Percentiles rank a stretch among this genome's conserved stretches.
phyloP scores from a whole-genome alignment of 2,888 invertebrate genomes.

The Thyatira batis region DNA sequence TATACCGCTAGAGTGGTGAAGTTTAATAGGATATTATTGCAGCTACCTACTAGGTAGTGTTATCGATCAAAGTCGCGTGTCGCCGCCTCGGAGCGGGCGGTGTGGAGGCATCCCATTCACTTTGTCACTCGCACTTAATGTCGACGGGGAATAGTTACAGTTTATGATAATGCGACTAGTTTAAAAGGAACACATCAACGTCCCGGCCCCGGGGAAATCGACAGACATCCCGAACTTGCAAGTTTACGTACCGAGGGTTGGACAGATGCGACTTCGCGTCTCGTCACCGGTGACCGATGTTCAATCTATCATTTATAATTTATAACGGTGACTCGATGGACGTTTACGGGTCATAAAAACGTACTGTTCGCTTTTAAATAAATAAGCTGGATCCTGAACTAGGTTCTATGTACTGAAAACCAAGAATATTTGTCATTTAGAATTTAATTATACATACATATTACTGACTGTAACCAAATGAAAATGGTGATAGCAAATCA shows the following conservation, averaged over 20 bases:
- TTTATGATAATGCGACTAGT: constrained; percentile 2
- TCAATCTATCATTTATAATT: background rate
- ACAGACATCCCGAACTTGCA: constrained; percentile 19
- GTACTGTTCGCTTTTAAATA: background rate
- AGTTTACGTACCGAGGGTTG: background rate
- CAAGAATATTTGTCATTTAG: no score
- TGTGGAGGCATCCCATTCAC: background rate
- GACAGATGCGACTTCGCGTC: constrained; percentile 3
- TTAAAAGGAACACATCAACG: constrained; percentile 10
- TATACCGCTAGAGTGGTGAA: background rate
- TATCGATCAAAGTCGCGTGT: background rate
- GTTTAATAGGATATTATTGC: background rate
- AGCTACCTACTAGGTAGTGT: no score
- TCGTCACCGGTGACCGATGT: background rate
- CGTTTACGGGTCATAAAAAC: background rate
- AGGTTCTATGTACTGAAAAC: no score
- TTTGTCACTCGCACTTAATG: background rate
- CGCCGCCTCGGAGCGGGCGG: background rate
- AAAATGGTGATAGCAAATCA: no score
- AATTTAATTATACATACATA: no score
- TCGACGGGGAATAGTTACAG: background rate
- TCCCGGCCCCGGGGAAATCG: constrained; percentile 33
- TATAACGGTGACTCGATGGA: background rate
- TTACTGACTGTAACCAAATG: no score
- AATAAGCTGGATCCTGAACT: no score